A percentile compares a stretch with the other conserved stretches of the same genome.
Evolutionary conservation across 2,888 invertebrate species (phyloP).

Genomic region (Embidobia sp.): DNA sequence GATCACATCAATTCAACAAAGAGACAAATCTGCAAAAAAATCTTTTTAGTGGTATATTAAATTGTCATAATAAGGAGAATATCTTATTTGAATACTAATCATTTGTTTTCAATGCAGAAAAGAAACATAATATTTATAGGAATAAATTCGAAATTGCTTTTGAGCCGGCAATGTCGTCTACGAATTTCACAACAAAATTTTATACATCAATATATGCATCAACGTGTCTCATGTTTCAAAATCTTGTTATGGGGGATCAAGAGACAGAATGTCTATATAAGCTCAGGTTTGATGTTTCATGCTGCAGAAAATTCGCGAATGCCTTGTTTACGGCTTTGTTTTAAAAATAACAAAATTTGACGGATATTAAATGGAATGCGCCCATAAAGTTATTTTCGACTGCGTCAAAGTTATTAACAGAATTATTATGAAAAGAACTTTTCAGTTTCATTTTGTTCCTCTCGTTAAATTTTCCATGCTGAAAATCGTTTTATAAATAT

Average conservation of each 20-base stretch:
- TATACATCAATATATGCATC: conserved; percentile 38
- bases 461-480: too few species aligned
- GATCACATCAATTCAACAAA: too few species aligned
- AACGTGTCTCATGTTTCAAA: conserved; percentile 38
- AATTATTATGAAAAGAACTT: too few species aligned
- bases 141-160: conserved; percentile 40
- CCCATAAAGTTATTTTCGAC: too few species aligned
- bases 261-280: conserved; percentile 43
- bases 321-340: conserved; percentile 22
- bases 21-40: too few species aligned
- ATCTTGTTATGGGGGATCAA: conserved; percentile 43
- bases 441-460: too few species aligned
- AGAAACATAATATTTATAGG: conserved; percentile 20
- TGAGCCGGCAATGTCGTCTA: conserved; percentile 16
- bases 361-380: too few species aligned
- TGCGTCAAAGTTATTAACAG: too few species aligned
- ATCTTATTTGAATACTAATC: conserved; percentile 38
- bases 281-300: conserved; percentile 33
- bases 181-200: conserved; percentile 39
- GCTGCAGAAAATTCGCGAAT: conserved; percentile 25
- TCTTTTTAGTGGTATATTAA: too few species aligned
- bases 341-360: conserved; percentile 6
- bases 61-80: too few species aligned
- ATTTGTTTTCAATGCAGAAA: conserved; percentile 20
- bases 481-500: too few species aligned